phyloP scores from a whole-genome alignment of 1,140 invertebrate species.

The Atta texana region DNA sequence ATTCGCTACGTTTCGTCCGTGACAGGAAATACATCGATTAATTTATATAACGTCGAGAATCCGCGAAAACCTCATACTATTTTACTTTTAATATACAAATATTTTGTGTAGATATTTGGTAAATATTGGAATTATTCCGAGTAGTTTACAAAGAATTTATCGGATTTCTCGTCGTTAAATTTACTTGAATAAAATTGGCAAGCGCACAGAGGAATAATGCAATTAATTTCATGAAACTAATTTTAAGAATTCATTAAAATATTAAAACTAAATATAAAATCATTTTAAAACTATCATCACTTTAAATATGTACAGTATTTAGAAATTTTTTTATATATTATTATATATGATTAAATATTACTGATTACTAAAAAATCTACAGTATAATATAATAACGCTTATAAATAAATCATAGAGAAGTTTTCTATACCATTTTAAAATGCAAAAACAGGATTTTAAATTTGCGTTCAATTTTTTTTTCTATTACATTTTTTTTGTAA shows the following conservation, averaged over 20 bases:
- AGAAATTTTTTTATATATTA: neutral
- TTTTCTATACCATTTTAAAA: no score
- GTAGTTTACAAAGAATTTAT: neutral
- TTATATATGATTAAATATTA: neutral
- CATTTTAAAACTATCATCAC: neutral
- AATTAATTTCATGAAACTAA: slow-evolving; percentile 22
- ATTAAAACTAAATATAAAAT: slow-evolving; percentile 25
- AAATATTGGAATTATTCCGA: slow-evolving; percentile 12
- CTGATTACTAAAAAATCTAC: neutral
- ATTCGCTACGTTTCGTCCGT: slow-evolving; percentile 28
- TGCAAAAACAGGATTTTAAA: no score
- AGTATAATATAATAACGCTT: neutral
- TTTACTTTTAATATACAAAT: neutral
- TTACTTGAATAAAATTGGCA: neutral
- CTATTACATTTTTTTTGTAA: no score
- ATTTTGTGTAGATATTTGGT: slow-evolving; percentile 6
- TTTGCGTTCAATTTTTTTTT: no score
- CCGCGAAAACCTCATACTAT: neutral
- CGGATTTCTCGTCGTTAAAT: slow-evolving; percentile 35
- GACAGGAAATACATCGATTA: slow-evolving; percentile 19
- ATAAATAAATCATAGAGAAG: no score
- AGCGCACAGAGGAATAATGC: slow-evolving; percentile 13
- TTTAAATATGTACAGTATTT: neutral
- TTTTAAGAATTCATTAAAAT: slow-evolving; percentile 1
- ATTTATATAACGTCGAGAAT: slow-evolving; percentile 64